Conservation (phyloP, 2,113 vertebrate species). For the Dipodomys merriami region DNA sequence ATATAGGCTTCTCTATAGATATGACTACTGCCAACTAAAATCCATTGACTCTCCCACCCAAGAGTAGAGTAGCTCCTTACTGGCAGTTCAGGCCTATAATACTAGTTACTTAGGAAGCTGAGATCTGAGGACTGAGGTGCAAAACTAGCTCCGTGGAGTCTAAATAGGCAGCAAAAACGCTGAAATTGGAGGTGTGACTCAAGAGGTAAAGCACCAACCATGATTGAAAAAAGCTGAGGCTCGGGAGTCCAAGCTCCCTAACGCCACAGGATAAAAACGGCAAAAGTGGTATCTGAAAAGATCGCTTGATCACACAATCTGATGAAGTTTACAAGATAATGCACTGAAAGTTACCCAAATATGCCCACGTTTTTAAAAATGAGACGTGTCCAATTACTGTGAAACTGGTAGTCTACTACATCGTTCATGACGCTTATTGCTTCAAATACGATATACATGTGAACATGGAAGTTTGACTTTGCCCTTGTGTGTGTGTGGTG, state of each 20-base stretch:
- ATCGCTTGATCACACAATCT: background rate
- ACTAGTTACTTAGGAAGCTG: no score
- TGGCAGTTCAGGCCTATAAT: no score
- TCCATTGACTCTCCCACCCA: background rate
- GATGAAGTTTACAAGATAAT: background rate
- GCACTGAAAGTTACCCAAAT: background rate
- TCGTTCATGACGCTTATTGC: background rate
- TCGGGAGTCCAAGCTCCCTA: no score
- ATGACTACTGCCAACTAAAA: background rate
- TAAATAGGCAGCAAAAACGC: no score
- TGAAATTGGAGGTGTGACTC: no score
- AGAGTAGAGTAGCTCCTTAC: background rate
- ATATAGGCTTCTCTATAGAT: background rate
- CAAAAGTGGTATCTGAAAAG: background rate
- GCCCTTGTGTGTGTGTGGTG: background rate
- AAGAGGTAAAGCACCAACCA: no score
- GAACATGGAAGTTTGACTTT: background rate
- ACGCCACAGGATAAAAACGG: no score
- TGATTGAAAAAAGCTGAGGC: no score
- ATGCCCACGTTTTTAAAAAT: slow-evolving; percentile 1
- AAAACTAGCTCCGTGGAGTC: no score
- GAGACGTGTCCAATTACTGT: background rate
- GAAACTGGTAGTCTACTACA: background rate
- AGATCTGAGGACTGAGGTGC: no score
- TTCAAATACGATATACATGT: slow-evolving; percentile 7